Evolutionary conservation across 1,140 invertebrate species (phyloP).

Genomic region (Mizuhopecten yessoensis): DNA sequence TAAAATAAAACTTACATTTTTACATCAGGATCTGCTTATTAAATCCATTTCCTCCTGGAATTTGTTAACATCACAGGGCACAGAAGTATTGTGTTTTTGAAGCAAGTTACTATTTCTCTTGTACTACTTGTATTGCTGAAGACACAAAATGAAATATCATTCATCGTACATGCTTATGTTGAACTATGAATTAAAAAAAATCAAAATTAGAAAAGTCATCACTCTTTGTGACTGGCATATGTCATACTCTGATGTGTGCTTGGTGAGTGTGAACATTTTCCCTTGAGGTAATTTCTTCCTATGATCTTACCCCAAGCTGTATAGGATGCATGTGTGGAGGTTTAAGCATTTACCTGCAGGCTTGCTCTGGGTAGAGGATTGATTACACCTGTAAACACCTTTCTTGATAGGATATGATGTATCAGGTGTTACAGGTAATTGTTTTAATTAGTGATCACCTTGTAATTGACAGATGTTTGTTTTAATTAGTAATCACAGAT

Average conservation of each 20-base stretch:
- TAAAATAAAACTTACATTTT: too few relatives aligned
- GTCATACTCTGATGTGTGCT: not conserved
- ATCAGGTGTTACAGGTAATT: not conserved
- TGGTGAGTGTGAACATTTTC: not conserved
- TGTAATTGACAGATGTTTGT: not conserved
- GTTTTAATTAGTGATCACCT: conserved; percentile 28
- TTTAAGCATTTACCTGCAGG: not conserved
- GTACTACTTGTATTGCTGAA: too few relatives aligned
- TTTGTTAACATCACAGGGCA: too few relatives aligned
- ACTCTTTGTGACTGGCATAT: not conserved
- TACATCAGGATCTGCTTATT: too few relatives aligned
- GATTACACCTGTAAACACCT: not conserved
- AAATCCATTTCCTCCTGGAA: too few relatives aligned
- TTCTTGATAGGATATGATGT: not conserved
- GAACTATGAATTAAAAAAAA: not conserved
- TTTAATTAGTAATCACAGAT: conserved; percentile 12
- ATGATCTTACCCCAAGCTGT: conserved; percentile 1
- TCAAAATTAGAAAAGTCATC: not conserved
- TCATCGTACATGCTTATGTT: too few relatives aligned
- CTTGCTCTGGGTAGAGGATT: not conserved
- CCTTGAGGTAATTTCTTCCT: not conserved
- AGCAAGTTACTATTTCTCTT: too few relatives aligned
- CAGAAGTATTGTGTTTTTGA: too few relatives aligned
- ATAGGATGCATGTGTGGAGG: not conserved
- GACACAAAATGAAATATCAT: too few relatives aligned